Conservation (phyloP, 2,888 invertebrate species). For the Drosophila sordidapex region DNA sequence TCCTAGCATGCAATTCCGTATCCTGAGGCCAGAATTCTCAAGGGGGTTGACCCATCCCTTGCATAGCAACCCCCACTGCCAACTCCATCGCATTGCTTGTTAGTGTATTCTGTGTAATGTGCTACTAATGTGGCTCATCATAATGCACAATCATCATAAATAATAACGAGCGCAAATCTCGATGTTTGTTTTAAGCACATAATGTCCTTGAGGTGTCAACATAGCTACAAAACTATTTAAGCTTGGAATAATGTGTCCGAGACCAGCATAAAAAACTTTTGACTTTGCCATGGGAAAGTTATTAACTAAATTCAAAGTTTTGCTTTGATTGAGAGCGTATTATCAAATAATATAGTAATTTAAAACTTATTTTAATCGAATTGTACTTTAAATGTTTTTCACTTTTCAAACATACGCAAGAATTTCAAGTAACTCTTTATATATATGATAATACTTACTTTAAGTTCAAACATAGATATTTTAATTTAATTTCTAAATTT, state of each 20-base stretch:
- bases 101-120: conserved; percentile 55
- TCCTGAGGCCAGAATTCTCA: conserved; percentile 14
- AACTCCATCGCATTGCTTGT: conserved; percentile 31
- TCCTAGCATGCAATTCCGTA: conserved; percentile 61
- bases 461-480: too few species aligned
- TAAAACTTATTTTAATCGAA: too few species aligned
- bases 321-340: too few species aligned
- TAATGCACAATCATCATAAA: conserved; percentile 77
- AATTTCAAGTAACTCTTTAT: too few species aligned
- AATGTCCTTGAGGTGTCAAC: conserved; percentile 38
- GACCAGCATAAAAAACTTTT: not conserved
- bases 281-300: not conserved
- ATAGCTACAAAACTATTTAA: conserved; percentile 12
- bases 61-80: conserved; percentile 6
- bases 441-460: too few species aligned
- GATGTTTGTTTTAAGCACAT: conserved; percentile 25
- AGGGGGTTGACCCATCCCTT: conserved; percentile 6
- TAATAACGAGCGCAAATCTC: conserved; percentile 57
- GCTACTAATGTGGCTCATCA: conserved; percentile 70
- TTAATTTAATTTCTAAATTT: too few species aligned
- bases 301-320: too few species aligned
- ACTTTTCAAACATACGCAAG: too few species aligned
- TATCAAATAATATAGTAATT: too few species aligned
- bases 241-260: conserved; percentile 8
- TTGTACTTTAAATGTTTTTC: too few species aligned